phyloP scores from a whole-genome alignment of 2,113 vertebrate species.

The Sardina pilchardus region DNA sequence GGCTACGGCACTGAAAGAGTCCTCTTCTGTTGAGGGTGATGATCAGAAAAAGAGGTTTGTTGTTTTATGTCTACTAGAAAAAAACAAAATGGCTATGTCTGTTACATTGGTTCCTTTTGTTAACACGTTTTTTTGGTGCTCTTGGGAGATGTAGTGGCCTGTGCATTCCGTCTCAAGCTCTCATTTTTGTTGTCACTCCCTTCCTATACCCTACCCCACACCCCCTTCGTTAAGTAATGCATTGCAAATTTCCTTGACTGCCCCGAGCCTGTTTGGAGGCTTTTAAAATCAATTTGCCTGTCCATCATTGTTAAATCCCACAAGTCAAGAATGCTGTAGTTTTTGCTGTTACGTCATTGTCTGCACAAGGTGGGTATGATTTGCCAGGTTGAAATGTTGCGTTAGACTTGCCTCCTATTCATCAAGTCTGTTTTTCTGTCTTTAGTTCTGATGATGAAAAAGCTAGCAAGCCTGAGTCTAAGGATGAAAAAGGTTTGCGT shows the following conservation, averaged over 20 bases:
- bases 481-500: slow-evolving; percentile 88
- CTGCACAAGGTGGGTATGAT: slow-evolving; percentile 41
- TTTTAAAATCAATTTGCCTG: background rate
- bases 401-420: background rate
- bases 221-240: slow-evolving; percentile 54
- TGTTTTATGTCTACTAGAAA: slow-evolving; percentile 97
- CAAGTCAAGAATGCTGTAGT: slow-evolving; percentile 46
- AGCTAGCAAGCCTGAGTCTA: slow-evolving; percentile 74
- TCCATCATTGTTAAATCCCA: slow-evolving; percentile 43
- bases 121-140: slow-evolving; percentile 72
- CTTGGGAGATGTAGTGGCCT: slow-evolving; percentile 71
- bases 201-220: slow-evolving; percentile 46
- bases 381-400: slow-evolving; percentile 31
- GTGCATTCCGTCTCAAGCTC: slow-evolving; percentile 59
- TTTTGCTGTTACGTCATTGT: slow-evolving; percentile 37
- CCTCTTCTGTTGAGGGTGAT: slow-evolving; percentile 95
- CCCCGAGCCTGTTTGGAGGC: background rate
- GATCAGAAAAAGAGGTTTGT: slow-evolving; percentile 99
- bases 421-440: slow-evolving; percentile 46
- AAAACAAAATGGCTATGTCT: slow-evolving; percentile 85
- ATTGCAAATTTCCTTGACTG: slow-evolving; percentile 45
- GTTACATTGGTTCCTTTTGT: slow-evolving; percentile 83
- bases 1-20: slow-evolving; percentile 89
- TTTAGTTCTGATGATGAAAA: slow-evolving; percentile 84
- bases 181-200: slow-evolving; percentile 56